Base-by-base conservation (phyloP, 2,797 vertebrate species). In the Spinus olivaceus region DNA sequence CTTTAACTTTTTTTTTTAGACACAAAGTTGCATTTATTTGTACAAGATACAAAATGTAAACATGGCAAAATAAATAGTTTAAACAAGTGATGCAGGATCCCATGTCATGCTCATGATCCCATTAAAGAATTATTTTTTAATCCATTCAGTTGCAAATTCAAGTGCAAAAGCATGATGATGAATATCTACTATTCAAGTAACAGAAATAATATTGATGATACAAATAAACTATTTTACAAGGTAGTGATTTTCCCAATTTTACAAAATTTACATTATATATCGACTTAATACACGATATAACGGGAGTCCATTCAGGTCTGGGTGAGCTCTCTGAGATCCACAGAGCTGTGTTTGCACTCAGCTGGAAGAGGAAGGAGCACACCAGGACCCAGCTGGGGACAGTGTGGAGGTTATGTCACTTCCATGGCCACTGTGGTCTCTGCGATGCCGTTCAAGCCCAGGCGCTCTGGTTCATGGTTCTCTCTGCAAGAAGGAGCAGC, bases 21-120 rank as follows among this genome's bases (percentile, higher is more conserved):
- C 98, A 99, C 98, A 99, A 98, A 98, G 98, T 98, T 97, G 97
- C 98, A 98, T 99, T 99, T 98, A 98, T 99, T 99, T 99, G 98
- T 98, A 99, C 98, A 98, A 98, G 98, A 98, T 98, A 99, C 98
- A 99, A 99, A 99, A 99, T 99, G 99, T 99, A 99, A 99, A 99
- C 99, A 99, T 98, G 98, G 98, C 98, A 98, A 99, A 99, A 99
- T 99, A 99, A 99, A 99, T 99, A 99, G 98, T 98, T 99, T 98
- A 99, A 99, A 98, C 98, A 98, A 98, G 98, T 99, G 98, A 99
- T 98, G 97, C 97, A 98, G 98, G 98, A 99, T 98, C 98, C 97
- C 97, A 98, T 97, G 98, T 98, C 98, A 98, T 99, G 98, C 98
- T 98, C 98, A 98, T 98, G 98, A 99, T 98, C 98, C 98, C 98